phyloP scores from a whole-genome alignment of 2,888 invertebrate genomes.

The Meandrusa payeni region DNA sequence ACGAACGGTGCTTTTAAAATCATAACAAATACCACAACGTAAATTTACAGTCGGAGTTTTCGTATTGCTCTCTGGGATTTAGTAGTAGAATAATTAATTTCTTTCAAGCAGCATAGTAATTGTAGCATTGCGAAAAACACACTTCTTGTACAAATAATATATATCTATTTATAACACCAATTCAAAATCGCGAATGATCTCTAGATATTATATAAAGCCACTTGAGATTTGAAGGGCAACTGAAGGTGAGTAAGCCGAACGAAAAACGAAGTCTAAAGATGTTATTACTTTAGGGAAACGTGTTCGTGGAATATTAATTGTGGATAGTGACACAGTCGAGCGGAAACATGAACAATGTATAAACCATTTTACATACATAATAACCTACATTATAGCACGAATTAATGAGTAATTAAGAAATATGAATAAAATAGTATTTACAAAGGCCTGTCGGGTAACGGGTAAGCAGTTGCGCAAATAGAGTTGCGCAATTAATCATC shows the following conservation, averaged over 20 bases:
- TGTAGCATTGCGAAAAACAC: too few species aligned
- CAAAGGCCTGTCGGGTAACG: slow-evolving; percentile 28
- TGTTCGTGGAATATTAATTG: not conserved
- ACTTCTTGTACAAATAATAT: too few species aligned
- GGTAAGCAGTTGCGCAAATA: slow-evolving; percentile 49
- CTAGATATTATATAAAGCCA: slow-evolving; percentile 7
- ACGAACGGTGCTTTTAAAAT: slow-evolving; percentile 24
- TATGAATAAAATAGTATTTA: not conserved
- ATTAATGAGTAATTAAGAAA: not conserved
- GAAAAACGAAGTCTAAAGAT: slow-evolving; percentile 21
- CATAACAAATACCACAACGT: slow-evolving; percentile 26
- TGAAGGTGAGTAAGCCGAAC: slow-evolving; percentile 47
- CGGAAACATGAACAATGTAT: too few species aligned
- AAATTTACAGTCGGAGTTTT: slow-evolving; percentile 4
- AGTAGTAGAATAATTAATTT: too few species aligned
- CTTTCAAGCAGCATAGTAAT: too few species aligned
- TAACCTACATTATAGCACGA: not conserved
- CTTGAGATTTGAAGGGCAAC: slow-evolving; percentile 39
- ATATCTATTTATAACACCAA: too few species aligned
- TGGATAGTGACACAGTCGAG: too few species aligned
- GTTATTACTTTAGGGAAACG: not conserved
- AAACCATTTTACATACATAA: not conserved
- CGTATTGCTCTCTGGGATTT: not conserved
- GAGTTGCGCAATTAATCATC: slow-evolving; percentile 53
- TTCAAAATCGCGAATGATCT: not conserved